These are phyloP conservation scores for Agrilus mali DNA, from an alignment of 2,888 invertebrate species.

Conservation along the genomic window DNA sequence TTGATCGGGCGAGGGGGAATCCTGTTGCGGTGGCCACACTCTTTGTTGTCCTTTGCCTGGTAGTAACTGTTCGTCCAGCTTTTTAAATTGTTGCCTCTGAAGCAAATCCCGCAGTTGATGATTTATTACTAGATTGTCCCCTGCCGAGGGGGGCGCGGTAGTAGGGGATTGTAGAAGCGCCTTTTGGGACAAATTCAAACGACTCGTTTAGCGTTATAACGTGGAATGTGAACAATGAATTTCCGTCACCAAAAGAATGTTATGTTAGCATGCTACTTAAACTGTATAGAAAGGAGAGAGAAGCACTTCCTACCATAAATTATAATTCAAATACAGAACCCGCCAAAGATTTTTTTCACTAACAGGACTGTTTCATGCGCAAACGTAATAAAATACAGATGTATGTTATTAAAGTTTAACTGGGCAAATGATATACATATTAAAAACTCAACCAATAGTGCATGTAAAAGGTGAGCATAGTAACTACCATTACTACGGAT, in stretches of 20 bases:
- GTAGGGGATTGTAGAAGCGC: background rate
- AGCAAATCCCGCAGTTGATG: slow-evolving; percentile 69
- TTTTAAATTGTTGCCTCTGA: slow-evolving; percentile 59
- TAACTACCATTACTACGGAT: too few species aligned
- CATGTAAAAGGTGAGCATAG: too few species aligned
- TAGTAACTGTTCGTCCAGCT: slow-evolving; percentile 35
- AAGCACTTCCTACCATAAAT: too few species aligned
- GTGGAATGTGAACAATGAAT: too few species aligned
- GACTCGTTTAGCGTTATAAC: too few species aligned
- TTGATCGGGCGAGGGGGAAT: slow-evolving; percentile 22
- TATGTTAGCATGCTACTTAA: too few species aligned
- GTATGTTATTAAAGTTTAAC: slow-evolving; percentile 27
- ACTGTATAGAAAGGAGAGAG: too few species aligned
- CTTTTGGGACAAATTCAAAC: slow-evolving; percentile 4
- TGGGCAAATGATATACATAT: slow-evolving; percentile 11
- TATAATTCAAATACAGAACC: too few species aligned
- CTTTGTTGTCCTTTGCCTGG: slow-evolving; percentile 33
- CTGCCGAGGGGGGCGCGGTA: slow-evolving; percentile 17
- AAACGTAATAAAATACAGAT: slow-evolving; percentile 9
- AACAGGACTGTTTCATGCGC: too few species aligned
- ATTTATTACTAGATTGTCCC: slow-evolving; percentile 46
- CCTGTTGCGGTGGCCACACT: slow-evolving; percentile 40
- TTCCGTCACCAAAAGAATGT: too few species aligned
- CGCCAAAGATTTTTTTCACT: too few species aligned
- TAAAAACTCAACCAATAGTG: too few species aligned